Evolutionary conservation across 2,797 vertebrate genomes (phyloP), one percentile per base, ranked within the genome.

Genomic region (Calcarius lapponicus): DNA sequence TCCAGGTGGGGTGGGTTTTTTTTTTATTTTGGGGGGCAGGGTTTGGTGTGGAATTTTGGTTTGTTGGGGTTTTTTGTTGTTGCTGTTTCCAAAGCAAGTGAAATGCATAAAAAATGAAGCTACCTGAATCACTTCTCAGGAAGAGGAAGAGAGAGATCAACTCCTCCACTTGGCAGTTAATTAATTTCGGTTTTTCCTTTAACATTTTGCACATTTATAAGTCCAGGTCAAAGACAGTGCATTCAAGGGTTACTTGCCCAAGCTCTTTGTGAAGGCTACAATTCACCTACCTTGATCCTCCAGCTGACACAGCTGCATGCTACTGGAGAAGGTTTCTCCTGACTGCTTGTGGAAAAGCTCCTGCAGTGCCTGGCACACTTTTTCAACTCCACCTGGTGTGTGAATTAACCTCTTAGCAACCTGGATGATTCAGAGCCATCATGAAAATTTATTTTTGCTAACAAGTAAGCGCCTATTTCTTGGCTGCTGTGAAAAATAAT

Each of bases 231-330:
- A 51, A 66, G 31, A 40, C 14, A 60, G 6, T 5, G 29, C 4
- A 42, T 25, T 42, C 31, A 84, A 70, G 36, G 13, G 51, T 53
- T 71, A 79, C 19, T 80, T 53, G 21, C 43, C 47, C 8, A 10
- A 56, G 22, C 11, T 32, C 31, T 66, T 20, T 4, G 1, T 2
- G 3, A 84, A 69, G 10, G 29, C 18, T 50, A 10, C 32, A 74
- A 54, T n/a, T 62, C 31, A 50, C 38, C 38, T 32, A 8, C 28
- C 20, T 7, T 1, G 1, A 84, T 4, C 8, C 29, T 58, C 29
- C 51, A 60, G 18, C 40, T 62, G 15, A 26, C 8, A 29, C 0
- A 1, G 9, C 43, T 36, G 0, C 14, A n/a, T 7, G 1, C 22
- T 34, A 2, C 51, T 58, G 17, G 17, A 66, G 20, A 65, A 75